Conservation (phyloP, 2,888 invertebrate species). For the Drosophila pegasa region DNA sequence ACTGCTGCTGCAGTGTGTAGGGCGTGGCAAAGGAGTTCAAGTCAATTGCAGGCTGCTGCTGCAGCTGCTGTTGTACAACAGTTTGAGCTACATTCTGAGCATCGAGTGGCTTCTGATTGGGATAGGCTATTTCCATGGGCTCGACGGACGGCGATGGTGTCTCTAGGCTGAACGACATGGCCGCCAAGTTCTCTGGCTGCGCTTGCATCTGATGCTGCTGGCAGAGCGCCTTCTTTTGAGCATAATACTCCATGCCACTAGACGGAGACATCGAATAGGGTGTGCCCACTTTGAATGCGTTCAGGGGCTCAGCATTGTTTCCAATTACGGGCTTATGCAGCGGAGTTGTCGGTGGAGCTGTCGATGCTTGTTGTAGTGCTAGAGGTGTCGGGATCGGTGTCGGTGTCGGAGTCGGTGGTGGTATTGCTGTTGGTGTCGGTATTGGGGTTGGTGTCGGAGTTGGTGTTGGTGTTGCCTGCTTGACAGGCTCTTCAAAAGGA, state of each 20-base stretch:
- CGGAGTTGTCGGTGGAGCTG: slow-evolving; percentile 2
- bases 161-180: slow-evolving; percentile 46
- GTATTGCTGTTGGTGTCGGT: neutral
- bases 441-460: neutral
- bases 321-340: slow-evolving; percentile 17
- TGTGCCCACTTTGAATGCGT: slow-evolving; percentile 34
- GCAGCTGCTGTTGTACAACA: slow-evolving; percentile 6
- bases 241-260: slow-evolving; percentile 19
- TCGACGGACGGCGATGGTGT: slow-evolving; percentile 49
- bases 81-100: slow-evolving; percentile 1
- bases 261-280: slow-evolving; percentile 37
- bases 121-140: slow-evolving; percentile 56
- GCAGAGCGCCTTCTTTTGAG: slow-evolving; percentile 8
- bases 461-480: slow-evolving; percentile 7
- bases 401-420: neutral
- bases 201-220: slow-evolving; percentile 10
- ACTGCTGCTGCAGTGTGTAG: slow-evolving; percentile 7
- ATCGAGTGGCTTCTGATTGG: slow-evolving; percentile 23
- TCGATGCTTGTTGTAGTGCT: neutral
- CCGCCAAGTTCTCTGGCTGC: slow-evolving; percentile 25
- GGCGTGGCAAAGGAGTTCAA: slow-evolving; percentile 7
- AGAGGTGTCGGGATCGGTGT: neutral
- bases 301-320: neutral
- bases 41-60: slow-evolving; percentile 6
- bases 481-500: slow-evolving; percentile 11